A percentile compares a stretch with the other conserved stretches of the same genome.
These are phyloP conservation scores for Lates calcarifer DNA, from an alignment of 2,113 vertebrate species.

Conservation along the genomic window DNA sequence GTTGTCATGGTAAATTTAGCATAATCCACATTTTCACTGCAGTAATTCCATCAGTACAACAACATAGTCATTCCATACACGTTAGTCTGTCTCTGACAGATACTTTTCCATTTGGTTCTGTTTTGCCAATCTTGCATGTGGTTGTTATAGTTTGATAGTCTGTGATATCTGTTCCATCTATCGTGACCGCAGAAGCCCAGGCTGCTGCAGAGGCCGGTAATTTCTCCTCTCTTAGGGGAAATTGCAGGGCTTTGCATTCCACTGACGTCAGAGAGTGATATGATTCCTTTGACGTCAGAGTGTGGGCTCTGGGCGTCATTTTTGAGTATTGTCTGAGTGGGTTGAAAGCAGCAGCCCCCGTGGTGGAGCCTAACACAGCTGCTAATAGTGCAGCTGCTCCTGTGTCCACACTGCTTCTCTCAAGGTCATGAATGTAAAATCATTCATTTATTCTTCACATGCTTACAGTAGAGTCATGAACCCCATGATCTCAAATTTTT, in stretches of 20 bases:
- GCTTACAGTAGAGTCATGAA: neutral
- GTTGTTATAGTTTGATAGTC: neutral
- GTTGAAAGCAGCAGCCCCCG: slow-evolving; percentile 63
- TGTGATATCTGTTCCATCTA: slow-evolving; percentile 30
- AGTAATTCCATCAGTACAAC: neutral
- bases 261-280: slow-evolving; percentile 72
- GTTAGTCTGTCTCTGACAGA: neutral
- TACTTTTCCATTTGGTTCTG: neutral
- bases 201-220: slow-evolving; percentile 34
- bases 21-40: slow-evolving; percentile 20
- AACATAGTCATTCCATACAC: neutral
- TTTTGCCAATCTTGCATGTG: slow-evolving; percentile 7
- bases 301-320: slow-evolving; percentile 64
- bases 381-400: slow-evolving; percentile 69
- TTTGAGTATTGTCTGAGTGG: slow-evolving; percentile 48
- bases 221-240: slow-evolving; percentile 46
- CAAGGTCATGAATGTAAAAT: slow-evolving; percentile 56
- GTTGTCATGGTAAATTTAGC: slow-evolving; percentile 21
- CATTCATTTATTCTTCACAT: slow-evolving; percentile 12
- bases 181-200: slow-evolving; percentile 7
- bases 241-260: slow-evolving; percentile 49
- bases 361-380: slow-evolving; percentile 52
- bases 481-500: neutral
- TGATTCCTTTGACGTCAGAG: slow-evolving; percentile 71
- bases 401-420: slow-evolving; percentile 43